Evolutionary conservation across 1,140 invertebrate genomes (phyloP), one percentile per base, ranked within the genome.

Genomic region (Plectus sambesii): DNA sequence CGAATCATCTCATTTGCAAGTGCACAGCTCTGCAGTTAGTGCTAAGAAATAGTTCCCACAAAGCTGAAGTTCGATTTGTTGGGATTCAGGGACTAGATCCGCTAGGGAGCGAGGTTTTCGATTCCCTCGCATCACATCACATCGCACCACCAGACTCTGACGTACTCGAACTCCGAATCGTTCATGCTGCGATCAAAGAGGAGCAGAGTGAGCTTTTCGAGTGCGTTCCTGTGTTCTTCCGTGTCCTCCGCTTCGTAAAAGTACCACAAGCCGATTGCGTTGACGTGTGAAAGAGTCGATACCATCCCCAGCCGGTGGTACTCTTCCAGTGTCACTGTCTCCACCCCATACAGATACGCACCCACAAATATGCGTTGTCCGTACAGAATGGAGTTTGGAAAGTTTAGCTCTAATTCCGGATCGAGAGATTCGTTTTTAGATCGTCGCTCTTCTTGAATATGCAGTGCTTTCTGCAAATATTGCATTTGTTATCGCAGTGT

Each of bases 221-320:
- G 40, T 4, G 38, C 35, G 22, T 47, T 26, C 25, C 52, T 60
- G 5, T 42, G n/a, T n/a, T n/a, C 22, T 27, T 47, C 41, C 6
- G 38, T 29, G n/a, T 57, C 55, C 38, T 62, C 61, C 4, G 58
- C 59, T 27, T 56, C 35, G n/a, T 60, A 54, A 20, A 62, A 56
- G 27, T 62, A 62, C 61, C 61, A 62, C 6, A 62, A 35, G 9
- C 63, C 52, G 8, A 62, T 47, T 1, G 60, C 53, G 17, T 49
- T 29, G 12, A 55, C 58, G 17, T 37, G 39, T 35, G 2, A 9
- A 49, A 35, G 2, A 3, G 15, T 5, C 2, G 9, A 33, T 2
- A 9, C n/a, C 20, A 20, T 5, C 20, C 15, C 33, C 39, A 47
- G 9, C 17, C 17, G 24, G 23, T 8, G 47, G 17, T 17, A 2